phyloP scores from a whole-genome alignment of 2,113 vertebrate species.

The Xiphorhynchus elegans region DNA sequence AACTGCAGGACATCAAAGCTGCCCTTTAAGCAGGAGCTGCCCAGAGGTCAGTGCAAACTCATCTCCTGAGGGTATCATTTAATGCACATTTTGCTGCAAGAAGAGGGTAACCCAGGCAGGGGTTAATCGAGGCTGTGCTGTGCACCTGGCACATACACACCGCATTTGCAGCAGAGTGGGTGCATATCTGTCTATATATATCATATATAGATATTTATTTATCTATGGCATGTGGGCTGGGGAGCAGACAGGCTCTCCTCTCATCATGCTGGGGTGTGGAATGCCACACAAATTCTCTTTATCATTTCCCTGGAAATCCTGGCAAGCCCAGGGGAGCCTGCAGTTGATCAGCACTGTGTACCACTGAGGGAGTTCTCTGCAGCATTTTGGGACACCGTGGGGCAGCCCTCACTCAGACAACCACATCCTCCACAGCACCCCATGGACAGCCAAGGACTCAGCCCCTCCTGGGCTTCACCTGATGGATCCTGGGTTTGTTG shows the following conservation, averaged over 20 bases:
- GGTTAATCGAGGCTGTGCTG: neutral
- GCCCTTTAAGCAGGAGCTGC: neutral
- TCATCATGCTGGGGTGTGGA: neutral
- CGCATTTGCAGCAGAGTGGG: neutral
- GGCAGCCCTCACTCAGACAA: neutral
- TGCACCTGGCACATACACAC: neutral
- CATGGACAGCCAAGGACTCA: neutral
- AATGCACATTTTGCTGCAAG: neutral
- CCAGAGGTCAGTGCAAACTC: neutral
- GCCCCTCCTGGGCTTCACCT: neutral
- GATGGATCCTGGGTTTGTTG: neutral
- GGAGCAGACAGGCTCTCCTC: constrained; percentile 8
- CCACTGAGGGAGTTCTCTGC: neutral
- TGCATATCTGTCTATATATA: neutral
- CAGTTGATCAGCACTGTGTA: neutral
- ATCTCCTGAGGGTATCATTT: neutral
- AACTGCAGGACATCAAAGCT: neutral
- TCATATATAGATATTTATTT: neutral
- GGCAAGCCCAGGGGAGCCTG: neutral
- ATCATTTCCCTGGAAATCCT: neutral
- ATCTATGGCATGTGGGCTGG: neutral
- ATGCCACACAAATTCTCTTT: constrained; percentile 24
- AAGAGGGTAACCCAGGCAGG: neutral
- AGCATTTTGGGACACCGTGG: neutral
- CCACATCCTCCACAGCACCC: neutral